These are phyloP conservation scores for Atherix ibis DNA, from an alignment of 2,888 invertebrate genomes.

Conservation along the genomic window DNA sequence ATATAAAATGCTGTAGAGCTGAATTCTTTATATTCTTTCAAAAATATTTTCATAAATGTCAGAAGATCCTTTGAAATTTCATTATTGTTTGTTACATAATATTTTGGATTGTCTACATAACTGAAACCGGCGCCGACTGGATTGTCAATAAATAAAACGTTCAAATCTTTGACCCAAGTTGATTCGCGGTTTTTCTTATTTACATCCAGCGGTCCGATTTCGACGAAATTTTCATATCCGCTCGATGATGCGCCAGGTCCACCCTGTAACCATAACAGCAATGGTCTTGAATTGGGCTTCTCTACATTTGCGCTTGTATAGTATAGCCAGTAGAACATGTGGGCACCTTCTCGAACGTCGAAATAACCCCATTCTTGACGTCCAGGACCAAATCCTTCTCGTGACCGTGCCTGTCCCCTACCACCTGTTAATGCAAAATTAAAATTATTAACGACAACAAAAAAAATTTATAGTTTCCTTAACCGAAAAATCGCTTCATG, in stretches of 20 bases:
- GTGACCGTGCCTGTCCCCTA: too few relatives aligned
- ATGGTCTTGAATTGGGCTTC: constrained; percentile 43
- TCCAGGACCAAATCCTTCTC: constrained; percentile 34
- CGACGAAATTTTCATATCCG: constrained; percentile 61
- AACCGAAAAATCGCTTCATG: too few relatives aligned
- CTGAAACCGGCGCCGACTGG: constrained; percentile 74
- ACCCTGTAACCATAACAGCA: constrained; percentile 68
- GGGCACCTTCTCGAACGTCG: constrained; percentile 47
- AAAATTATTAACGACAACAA: too few relatives aligned
- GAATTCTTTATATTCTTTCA: constrained; percentile 45
- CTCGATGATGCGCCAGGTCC: constrained; percentile 63
- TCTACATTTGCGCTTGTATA: constrained; percentile 42
- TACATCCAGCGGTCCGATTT: constrained; percentile 52
- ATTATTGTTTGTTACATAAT: constrained; percentile 36
- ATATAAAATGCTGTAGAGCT: constrained; percentile 55
- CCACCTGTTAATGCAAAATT: too few relatives aligned
- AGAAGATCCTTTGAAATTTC: constrained; percentile 56
- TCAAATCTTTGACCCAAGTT: constrained; percentile 56
- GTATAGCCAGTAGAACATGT: constrained; percentile 71
- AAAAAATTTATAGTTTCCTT: too few relatives aligned
- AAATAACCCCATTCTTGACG: constrained; percentile 53
- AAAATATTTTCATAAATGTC: constrained; percentile 46
- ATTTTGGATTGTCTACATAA: constrained; percentile 41
- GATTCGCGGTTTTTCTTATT: constrained; percentile 42
- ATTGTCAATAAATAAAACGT: constrained; percentile 67